These are phyloP conservation scores for Pipistrellus nathusii DNA, from an alignment of 2,797 vertebrate species.

Conservation along the genomic window DNA sequence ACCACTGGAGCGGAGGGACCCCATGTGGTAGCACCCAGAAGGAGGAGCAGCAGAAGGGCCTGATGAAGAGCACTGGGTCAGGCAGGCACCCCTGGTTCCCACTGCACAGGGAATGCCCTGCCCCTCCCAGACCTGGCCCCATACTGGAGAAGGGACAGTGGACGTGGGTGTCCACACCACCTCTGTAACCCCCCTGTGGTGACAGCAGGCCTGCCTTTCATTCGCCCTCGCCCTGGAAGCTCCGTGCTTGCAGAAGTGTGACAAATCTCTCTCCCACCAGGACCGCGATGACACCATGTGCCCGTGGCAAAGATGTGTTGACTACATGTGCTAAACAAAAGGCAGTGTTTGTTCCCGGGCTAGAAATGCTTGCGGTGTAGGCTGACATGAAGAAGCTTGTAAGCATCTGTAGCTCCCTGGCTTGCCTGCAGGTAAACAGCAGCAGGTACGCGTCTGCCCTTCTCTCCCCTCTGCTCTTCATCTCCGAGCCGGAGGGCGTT, in stretches of 20 bases:
- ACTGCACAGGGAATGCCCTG: accelerated
- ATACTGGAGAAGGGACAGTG: accelerated
- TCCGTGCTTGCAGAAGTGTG: background rate
- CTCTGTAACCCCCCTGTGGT: background rate
- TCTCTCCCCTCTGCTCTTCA: background rate
- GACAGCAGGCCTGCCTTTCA: background rate
- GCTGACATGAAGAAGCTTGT: background rate
- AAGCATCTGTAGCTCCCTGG: background rate
- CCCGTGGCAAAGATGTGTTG: slow-evolving; percentile 48
- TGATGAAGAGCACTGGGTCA: background rate
- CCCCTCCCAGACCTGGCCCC: background rate
- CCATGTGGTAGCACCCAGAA: background rate
- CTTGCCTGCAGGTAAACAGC: slow-evolving; percentile 24
- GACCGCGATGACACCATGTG: background rate
- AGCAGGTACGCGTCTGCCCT: background rate
- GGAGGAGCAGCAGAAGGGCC: background rate
- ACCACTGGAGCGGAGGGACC: background rate
- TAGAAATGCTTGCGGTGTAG: background rate
- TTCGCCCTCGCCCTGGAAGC: background rate
- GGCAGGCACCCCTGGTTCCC: too few species aligned
- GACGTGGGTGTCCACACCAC: accelerated
- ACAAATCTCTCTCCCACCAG: slow-evolving; percentile 44
- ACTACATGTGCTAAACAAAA: background rate
- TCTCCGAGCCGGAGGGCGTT: background rate
- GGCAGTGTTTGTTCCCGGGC: background rate